Conservation (phyloP, 2,113 vertebrate species). For the Taxidea taxus region DNA sequence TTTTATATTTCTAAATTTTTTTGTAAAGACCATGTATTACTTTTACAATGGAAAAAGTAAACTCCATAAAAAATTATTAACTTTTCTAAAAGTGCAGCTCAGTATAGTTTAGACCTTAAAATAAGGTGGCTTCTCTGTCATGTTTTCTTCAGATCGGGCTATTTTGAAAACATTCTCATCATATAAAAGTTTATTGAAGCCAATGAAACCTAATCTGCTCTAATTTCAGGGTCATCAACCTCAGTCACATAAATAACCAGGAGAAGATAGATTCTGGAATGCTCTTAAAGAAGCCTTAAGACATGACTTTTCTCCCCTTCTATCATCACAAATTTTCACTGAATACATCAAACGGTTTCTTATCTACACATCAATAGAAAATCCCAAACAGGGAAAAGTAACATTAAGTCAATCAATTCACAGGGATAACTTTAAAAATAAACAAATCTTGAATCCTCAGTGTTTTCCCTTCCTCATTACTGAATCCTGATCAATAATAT, state of each 20-base stretch:
- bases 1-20: conserved; percentile 32
- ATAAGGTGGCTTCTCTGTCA: not conserved
- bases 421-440: not conserved
- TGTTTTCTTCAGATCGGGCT: conserved; percentile 8
- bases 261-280: not conserved
- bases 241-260: not conserved
- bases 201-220: conserved; percentile 43
- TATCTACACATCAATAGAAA: not conserved
- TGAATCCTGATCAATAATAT: not conserved
- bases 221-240: conserved; percentile 28
- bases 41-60: conserved; percentile 39
- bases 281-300: not conserved
- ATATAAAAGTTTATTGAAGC: conserved; percentile 29
- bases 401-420: not conserved
- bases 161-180: conserved; percentile 47
- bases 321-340: not conserved
- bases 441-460: not conserved
- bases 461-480: not conserved
- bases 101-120: not conserved
- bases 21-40: not conserved
- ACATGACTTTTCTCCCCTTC: not conserved
- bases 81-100: conserved; percentile 22
- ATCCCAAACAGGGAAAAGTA: not conserved
- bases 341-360: not conserved
- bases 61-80: conserved; percentile 10